A percentile compares a stretch with the other conserved stretches of the same genome.
phyloP scores from a whole-genome alignment of 2,113 vertebrate species.

The Geococcyx californianus region DNA sequence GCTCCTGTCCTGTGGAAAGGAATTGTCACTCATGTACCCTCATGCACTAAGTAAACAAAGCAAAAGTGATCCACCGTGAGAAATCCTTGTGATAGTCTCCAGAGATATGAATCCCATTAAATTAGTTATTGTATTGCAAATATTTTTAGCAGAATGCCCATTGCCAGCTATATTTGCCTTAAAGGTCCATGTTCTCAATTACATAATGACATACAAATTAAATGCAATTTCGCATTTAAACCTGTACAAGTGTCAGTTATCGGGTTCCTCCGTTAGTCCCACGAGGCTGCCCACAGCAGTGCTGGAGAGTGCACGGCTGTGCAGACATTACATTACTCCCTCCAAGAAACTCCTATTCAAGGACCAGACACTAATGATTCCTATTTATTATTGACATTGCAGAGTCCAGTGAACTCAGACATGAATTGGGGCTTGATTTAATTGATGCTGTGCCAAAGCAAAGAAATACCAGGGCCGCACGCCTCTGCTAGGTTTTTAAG shows the following conservation, averaged over 20 bases:
- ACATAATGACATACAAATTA: slow-evolving; percentile 80
- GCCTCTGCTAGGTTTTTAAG: neutral
- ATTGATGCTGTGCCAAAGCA: neutral
- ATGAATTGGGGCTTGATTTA: neutral
- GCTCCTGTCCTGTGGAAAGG: neutral
- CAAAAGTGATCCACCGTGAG: slow-evolving; percentile 8
- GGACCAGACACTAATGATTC: slow-evolving; percentile 54
- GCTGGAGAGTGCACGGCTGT: slow-evolving; percentile 43
- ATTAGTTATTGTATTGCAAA: slow-evolving; percentile 70
- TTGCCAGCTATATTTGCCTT: slow-evolving; percentile 72
- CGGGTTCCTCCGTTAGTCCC: slow-evolving; percentile 60
- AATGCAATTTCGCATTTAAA: slow-evolving; percentile 79
- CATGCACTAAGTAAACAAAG: neutral
- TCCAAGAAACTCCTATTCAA: slow-evolving; percentile 65
- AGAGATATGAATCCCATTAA: slow-evolving; percentile 66
- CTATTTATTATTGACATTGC: slow-evolving; percentile 11
- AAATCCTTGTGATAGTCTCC: slow-evolving; percentile 48
- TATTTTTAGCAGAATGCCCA: slow-evolving; percentile 73
- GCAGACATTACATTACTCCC: slow-evolving; percentile 57
- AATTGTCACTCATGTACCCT: neutral
- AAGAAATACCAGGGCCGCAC: neutral
- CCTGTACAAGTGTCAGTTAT: slow-evolving; percentile 72
- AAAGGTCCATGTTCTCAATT: slow-evolving; percentile 74
- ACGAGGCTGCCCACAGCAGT: slow-evolving; percentile 72
- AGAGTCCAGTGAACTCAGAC: neutral